Conservation (phyloP, 2,113 vertebrate species). For the Serinus canaria region DNA sequence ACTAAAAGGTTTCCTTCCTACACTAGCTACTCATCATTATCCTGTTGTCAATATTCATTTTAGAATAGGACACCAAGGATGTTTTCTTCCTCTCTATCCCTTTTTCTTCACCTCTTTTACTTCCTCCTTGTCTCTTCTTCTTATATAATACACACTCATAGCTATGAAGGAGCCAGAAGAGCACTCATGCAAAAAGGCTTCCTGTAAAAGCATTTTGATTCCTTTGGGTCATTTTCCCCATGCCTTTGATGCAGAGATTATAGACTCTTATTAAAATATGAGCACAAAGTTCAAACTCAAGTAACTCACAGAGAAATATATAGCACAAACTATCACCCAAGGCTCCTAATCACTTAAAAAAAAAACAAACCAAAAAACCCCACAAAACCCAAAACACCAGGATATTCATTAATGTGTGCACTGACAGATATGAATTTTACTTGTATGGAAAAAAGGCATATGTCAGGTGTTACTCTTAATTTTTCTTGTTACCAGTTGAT, state of each 20-base stretch:
- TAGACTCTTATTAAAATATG: slow-evolving; percentile 3
- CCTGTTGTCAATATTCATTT: background rate
- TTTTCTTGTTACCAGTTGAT: background rate
- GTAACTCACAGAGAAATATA: background rate
- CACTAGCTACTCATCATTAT: background rate
- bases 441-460: background rate
- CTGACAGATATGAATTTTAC: background rate
- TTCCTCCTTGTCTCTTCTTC: background rate
- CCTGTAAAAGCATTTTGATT: background rate
- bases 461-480: background rate
- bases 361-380: background rate
- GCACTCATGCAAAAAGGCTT: background rate
- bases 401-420: background rate
- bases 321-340: background rate
- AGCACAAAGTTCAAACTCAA: slow-evolving; percentile 9
- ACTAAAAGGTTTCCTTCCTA: background rate
- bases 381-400: background rate
- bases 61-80: background rate
- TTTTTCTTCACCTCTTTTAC: background rate
- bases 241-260: slow-evolving; percentile 10
- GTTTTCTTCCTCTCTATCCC: background rate
- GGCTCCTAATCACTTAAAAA: background rate
- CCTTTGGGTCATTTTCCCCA: slow-evolving; percentile 30
- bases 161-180: background rate
- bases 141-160: background rate